phyloP scores from a whole-genome alignment of 2,113 vertebrate genomes.

The Platichthys flesus region DNA sequence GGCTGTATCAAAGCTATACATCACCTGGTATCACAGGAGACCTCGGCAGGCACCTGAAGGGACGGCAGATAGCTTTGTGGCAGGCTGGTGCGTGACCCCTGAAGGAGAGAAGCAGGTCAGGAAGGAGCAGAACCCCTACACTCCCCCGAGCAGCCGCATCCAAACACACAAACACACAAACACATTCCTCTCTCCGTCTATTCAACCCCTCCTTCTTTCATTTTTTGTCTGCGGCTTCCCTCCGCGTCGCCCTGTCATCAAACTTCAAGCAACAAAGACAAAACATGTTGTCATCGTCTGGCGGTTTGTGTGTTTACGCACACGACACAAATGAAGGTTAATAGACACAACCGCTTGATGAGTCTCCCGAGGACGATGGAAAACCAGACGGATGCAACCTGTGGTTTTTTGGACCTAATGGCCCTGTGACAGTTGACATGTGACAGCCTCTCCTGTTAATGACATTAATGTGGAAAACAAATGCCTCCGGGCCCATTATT shows the following conservation, averaged over 20 bases:
- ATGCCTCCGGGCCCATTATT: constrained; percentile 36
- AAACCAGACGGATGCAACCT: constrained; percentile 53
- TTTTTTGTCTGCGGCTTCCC: not conserved
- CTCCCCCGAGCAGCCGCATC: not conserved
- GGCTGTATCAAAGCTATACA: constrained; percentile 81
- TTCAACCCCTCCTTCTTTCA: not conserved
- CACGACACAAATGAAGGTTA: constrained; percentile 59
- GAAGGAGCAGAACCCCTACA: constrained; percentile 9
- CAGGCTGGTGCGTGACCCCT: constrained; percentile 66
- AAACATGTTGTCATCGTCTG: constrained; percentile 14
- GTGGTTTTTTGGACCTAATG: constrained; percentile 45
- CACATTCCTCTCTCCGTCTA: not conserved
- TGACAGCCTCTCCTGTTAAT: constrained; percentile 60
- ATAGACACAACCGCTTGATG: constrained; percentile 55
- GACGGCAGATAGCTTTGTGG: constrained; percentile 77
- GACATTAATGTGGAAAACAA: constrained; percentile 48
- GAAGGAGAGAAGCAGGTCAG: constrained; percentile 72
- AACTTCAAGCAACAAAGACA: constrained; percentile 38
- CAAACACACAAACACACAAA: not conserved
- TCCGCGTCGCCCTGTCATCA: constrained; percentile 17
- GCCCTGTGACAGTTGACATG: constrained; percentile 53
- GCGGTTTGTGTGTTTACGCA: constrained; percentile 20
- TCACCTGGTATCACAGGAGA: constrained; percentile 74
- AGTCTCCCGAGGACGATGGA: constrained; percentile 48
- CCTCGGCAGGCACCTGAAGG: constrained; percentile 70